Conservation (phyloP, 2,113 vertebrate genomes). For the Ifrita kowaldi region DNA sequence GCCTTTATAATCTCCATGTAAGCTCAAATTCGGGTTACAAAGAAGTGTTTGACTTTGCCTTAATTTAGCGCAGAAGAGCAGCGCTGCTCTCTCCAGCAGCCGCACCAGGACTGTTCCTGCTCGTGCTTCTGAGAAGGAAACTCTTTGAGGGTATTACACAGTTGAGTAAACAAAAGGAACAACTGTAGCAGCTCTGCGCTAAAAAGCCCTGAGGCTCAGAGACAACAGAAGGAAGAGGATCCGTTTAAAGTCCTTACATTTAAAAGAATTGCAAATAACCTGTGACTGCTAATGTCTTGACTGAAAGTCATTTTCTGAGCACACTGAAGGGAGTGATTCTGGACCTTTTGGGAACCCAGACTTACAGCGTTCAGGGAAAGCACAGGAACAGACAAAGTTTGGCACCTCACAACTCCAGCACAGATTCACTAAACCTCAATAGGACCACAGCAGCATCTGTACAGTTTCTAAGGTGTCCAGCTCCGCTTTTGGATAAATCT, state of each 20-base stretch:
- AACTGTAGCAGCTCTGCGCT: background rate
- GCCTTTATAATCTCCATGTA: background rate
- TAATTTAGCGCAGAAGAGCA: background rate
- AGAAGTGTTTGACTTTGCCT: background rate
- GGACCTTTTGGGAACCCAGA: background rate
- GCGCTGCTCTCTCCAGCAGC: background rate
- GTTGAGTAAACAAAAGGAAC: constrained; percentile 53
- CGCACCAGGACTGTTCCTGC: background rate
- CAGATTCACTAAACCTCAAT: background rate
- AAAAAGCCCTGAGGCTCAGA: constrained; percentile 20
- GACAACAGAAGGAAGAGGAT: constrained; percentile 27
- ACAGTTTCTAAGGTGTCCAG: background rate
- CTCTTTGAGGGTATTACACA: constrained; percentile 31
- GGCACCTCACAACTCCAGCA: background rate
- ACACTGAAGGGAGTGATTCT: background rate
- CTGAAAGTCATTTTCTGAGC: background rate
- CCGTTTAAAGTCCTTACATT: background rate
- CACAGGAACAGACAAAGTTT: background rate
- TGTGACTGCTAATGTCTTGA: background rate
- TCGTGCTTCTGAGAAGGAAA: background rate
- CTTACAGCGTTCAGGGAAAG: background rate
- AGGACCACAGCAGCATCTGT: background rate
- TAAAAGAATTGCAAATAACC: background rate
- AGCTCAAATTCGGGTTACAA: background rate
- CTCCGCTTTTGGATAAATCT: background rate